These are phyloP conservation scores for Penaeus monodon DNA, from an alignment of 2,888 invertebrate species.

Conservation along the genomic window DNA sequence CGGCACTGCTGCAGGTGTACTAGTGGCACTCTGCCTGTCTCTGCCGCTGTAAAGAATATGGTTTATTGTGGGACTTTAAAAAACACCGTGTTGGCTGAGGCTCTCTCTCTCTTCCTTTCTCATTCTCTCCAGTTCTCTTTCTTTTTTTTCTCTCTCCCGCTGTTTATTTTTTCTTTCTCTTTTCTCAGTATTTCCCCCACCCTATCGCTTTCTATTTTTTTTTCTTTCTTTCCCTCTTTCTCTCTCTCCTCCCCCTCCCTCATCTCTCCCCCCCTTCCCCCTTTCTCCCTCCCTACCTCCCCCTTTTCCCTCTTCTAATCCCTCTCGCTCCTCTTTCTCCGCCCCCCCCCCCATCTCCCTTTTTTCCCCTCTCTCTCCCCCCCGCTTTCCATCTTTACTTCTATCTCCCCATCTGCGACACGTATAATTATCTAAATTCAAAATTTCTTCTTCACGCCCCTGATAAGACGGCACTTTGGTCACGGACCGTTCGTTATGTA, in stretches of 20 bases:
- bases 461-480: no score
- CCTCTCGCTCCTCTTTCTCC: no score
- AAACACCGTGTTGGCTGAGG: not conserved
- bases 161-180: not conserved
- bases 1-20: no score
- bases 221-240: not conserved
- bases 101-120: not conserved
- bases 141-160: not conserved
- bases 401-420: slow-evolving; percentile 1
- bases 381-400: slow-evolving; percentile 3
- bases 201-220: not conserved
- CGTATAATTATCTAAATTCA: not conserved
- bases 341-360: not conserved
- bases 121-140: no score
- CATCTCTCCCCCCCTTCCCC: not conserved
- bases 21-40: no score
- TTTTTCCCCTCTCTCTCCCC: not conserved
- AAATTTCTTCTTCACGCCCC: not conserved
- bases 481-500: no score
- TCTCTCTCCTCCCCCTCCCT: not conserved
- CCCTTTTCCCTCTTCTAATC: not conserved
- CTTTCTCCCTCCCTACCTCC: not conserved
- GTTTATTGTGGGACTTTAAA: not conserved
- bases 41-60: no score
- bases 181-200: not conserved